Evolutionary conservation across 2,888 invertebrate species (phyloP).

Genomic region (Hypomecis punctinalis): DNA sequence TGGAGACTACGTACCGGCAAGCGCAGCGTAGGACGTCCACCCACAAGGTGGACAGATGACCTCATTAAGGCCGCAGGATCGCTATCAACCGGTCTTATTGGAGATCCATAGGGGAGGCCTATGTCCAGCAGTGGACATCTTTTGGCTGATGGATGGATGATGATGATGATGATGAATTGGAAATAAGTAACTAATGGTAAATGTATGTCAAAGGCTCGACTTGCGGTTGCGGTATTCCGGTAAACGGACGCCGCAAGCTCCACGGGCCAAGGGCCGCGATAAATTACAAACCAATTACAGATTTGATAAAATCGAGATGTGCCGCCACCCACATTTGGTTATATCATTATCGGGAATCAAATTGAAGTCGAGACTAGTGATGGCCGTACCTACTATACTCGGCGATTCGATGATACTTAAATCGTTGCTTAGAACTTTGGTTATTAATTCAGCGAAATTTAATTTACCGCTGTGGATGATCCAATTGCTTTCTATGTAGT

Average conservation of each 20-base stretch:
- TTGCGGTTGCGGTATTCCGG: slow-evolving; percentile 13
- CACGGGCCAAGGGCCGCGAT: slow-evolving; percentile 18
- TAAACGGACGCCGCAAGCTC: slow-evolving; percentile 6
- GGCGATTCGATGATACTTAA: neutral
- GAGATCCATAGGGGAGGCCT: too few relatives aligned
- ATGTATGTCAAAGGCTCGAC: slow-evolving; percentile 7
- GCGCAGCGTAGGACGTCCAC: too few relatives aligned
- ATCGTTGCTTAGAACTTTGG: neutral
- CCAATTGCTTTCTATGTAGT: too few relatives aligned
- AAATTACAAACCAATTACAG: slow-evolving; percentile 30
- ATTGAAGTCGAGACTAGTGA: slow-evolving; percentile 17
- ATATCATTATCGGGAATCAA: slow-evolving; percentile 28
- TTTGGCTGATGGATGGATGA: too few relatives aligned
- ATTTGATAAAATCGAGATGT: slow-evolving; percentile 29
- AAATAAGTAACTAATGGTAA: neutral
- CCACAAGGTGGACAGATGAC: too few relatives aligned
- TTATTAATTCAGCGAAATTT: neutral
- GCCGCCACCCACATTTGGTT: slow-evolving; percentile 32
- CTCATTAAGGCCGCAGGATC: too few relatives aligned
- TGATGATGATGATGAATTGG: too few relatives aligned
- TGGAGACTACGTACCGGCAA: too few relatives aligned
- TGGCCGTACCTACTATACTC: neutral
- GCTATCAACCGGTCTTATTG: too few relatives aligned
- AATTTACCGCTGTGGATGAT: too few relatives aligned
- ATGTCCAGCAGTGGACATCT: too few relatives aligned